Base-by-base conservation (phyloP, 2,888 invertebrate genomes). In the Dermolepida albohirtum region DNA sequence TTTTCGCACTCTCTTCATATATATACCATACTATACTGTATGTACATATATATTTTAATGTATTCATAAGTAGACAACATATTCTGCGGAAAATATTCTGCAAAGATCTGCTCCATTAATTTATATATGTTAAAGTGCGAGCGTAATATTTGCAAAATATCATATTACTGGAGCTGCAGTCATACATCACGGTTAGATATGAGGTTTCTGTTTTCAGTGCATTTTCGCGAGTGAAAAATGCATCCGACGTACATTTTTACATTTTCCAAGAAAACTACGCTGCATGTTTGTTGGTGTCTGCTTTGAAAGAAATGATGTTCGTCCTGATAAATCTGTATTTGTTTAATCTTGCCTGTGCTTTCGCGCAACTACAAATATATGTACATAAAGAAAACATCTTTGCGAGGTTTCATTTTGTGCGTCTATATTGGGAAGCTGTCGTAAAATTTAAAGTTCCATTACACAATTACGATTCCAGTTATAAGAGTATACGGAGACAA, bases 401-500 rank as follows among this genome's bases (percentile, higher is more conserved):
- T 49, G 17, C 22, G n/a, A 8, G 49, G 49, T 17, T 49, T n/a
- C 49, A 49, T 49, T 17, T 22, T 54, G 40, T 16, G 40, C 40
- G 39, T 11, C 7, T 54, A 17, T 16, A 17, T 54, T 59, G 14
- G 59, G 29, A 4, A 14, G 27, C 29, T 29, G 29, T 59, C 59
- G 59, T 59, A 59, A 59, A 59, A 44, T 59, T 59, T 29, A 59
- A 59, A 59, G 59, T 29, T 29, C n/a, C 59, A 59, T 59, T 59
- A 59, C 44, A 59, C 44, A 59, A 59, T 59, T 59, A 59, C 29
- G 44, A 14, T 44, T 12, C 59, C 34, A 34, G 2, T 10, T 10
- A 34, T 8, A 5, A 11, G 44, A 10, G 44, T 11, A 59, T 44
- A 29, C 44, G 14, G 14, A 59, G 29, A 59, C 55, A 41, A 55